Base-by-base conservation (phyloP, 2,113 vertebrate genomes). In the Ictalurus punctatus region DNA sequence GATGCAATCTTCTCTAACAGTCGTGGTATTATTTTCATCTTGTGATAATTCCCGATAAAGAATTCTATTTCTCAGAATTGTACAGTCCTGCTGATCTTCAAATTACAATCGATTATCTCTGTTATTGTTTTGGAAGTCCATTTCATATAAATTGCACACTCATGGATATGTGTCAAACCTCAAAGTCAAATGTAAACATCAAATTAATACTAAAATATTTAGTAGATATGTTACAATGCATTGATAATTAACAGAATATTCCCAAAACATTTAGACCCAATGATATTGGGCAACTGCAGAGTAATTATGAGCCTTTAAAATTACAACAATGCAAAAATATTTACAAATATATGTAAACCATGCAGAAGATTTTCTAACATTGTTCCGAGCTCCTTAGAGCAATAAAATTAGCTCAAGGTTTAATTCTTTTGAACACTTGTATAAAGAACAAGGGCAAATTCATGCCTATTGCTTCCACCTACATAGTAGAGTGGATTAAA, bases 21-120 rank as follows among this genome's bases (percentile, higher is more conserved):
- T 58, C 59, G 54, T 59, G 80, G 30, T 59, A 34, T 82, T 81
- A 82, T 82, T 58, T 82, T 82, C 54, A 59, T 58, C 52, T 58
- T 82, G 27, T 82, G 1, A 1, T 82, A 21, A 82, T 82, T 76
- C 37, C 37, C 13, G 37, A 79, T 7, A 79, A 48, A 78, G 23
- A n/a, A 14, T 13, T n/a, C 2, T 54, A 3, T 30, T 30, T 56
- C 6, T 30, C 17, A 13, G 23, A 27, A 78, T 52, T 14, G 44
- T 78, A 27, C 6, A 17, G 48, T 56, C 2, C 25, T 80, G 44
- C 14, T 17, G 13, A 80, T 56, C 48, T 54, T 80, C 25, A 52
- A 54, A 80, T 79, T n/a, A 52, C 27, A n/a, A 52, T 27, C 19
- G 27, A 80, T 54, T 80, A 54, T 78, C 19, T 78, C 74, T 78